These are phyloP conservation scores for Solenopsis invicta DNA, from an alignment of 1,140 invertebrate species.

Conservation along the genomic window DNA sequence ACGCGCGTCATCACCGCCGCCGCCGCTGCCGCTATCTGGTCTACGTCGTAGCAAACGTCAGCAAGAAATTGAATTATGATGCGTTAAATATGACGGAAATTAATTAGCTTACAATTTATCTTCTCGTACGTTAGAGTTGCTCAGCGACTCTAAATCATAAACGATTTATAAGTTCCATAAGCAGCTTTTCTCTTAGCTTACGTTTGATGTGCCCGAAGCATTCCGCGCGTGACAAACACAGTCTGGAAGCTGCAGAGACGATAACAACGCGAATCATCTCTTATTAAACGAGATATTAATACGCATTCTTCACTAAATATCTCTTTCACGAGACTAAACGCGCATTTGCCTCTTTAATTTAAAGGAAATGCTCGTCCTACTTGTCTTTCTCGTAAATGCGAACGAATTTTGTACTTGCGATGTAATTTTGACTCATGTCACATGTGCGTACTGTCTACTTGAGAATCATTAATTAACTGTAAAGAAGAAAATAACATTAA, in stretches of 20 bases:
- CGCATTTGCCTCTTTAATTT: background rate
- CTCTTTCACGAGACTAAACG: no score
- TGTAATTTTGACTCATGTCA: conserved; percentile 29
- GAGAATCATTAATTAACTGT: conserved; percentile 56
- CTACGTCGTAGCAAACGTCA: conserved; percentile 7
- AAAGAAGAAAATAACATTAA: conserved; percentile 38
- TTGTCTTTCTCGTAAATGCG: background rate
- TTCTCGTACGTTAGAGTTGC: background rate
- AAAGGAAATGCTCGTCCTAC: background rate
- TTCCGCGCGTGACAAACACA: background rate
- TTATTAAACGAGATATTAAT: background rate
- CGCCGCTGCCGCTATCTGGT: background rate
- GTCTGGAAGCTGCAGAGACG: background rate
- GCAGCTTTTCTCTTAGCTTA: background rate
- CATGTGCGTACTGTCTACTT: background rate
- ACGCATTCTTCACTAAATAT: background rate
- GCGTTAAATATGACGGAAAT: conserved; percentile 50
- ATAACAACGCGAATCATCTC: background rate
- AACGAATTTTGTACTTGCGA: conserved; percentile 18
- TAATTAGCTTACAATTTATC: conserved; percentile 53
- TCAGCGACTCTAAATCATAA: background rate
- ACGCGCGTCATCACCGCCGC: no score
- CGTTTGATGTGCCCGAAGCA: background rate
- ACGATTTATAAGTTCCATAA: conserved; percentile 20
- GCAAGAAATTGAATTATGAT: conserved; percentile 60